Conservation (phyloP, 2,113 vertebrate genomes). For the Sylvicapra grimmia region DNA sequence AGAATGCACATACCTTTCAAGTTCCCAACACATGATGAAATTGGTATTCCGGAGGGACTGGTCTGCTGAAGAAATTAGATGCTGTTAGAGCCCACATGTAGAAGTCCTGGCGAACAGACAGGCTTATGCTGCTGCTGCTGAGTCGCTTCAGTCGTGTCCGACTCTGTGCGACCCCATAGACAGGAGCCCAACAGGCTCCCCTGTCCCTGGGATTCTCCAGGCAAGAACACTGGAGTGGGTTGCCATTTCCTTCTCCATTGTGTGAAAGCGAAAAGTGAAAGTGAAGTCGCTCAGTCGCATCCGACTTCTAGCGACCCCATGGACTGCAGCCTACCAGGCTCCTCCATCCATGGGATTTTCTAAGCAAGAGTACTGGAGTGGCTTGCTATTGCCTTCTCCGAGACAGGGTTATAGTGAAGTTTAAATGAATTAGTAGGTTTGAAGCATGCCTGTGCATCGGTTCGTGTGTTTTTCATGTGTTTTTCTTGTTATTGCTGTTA, state of each 20-base stretch:
- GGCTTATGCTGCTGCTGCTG: background rate
- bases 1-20: background rate
- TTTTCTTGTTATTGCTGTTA: background rate
- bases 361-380: no score
- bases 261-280: no score
- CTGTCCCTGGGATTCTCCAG: no score
- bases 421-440: background rate
- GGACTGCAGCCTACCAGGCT: no score
- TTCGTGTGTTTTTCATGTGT: background rate
- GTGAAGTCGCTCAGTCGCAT: no score
- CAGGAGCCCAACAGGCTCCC: no score
- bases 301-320: accelerated
- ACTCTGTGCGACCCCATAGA: no score
- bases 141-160: accelerated
- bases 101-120: background rate
- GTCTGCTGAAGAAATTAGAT: background rate
- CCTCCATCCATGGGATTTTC: no score
- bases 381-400: no score
- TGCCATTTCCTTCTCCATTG: no score
- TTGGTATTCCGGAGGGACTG: background rate
- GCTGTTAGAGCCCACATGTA: background rate
- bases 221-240: no score
- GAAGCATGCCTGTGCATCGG: background rate
- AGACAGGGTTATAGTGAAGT: background rate
- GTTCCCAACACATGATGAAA: background rate